phyloP scores from a whole-genome alignment of 2,113 vertebrate genomes.

The Dasyprocta punctata region DNA sequence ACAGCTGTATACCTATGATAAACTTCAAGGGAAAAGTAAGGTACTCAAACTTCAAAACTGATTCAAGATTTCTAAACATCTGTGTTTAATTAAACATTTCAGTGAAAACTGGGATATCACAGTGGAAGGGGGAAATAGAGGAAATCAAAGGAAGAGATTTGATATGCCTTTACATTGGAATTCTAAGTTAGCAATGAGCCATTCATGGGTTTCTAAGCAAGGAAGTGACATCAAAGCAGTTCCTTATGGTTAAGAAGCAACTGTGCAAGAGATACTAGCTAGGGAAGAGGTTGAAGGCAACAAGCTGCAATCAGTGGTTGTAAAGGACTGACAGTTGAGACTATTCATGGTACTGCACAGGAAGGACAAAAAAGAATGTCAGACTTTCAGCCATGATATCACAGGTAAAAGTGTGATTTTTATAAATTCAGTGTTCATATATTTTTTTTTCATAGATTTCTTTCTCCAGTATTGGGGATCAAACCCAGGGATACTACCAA shows the following conservation, averaged over 20 bases:
- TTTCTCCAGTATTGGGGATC: too few species aligned
- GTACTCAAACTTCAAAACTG: neutral
- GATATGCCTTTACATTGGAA: slow-evolving; percentile 24
- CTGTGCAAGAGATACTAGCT: neutral
- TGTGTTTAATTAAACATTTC: neutral
- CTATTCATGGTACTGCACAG: neutral
- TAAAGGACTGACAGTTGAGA: neutral
- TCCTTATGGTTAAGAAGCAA: neutral
- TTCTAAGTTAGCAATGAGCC: slow-evolving; percentile 1
- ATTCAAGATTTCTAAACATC: slow-evolving; percentile 7
- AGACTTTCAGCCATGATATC: neutral
- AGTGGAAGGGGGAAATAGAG: neutral
- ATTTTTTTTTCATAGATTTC: too few species aligned
- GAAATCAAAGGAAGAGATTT: neutral
- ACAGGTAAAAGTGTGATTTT: neutral
- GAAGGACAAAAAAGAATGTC: neutral
- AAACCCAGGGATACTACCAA: too few species aligned
- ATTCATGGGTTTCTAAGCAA: slow-evolving; percentile 18
- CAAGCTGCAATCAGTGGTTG: neutral
- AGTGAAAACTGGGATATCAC: neutral
- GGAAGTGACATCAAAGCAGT: neutral
- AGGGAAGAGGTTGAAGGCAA: neutral
- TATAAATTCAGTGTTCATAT: neutral
- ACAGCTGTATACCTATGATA: neutral
- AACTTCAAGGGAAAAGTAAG: neutral